Conservation (phyloP, 2,113 vertebrate genomes). For the Corvus hawaiiensis region DNA sequence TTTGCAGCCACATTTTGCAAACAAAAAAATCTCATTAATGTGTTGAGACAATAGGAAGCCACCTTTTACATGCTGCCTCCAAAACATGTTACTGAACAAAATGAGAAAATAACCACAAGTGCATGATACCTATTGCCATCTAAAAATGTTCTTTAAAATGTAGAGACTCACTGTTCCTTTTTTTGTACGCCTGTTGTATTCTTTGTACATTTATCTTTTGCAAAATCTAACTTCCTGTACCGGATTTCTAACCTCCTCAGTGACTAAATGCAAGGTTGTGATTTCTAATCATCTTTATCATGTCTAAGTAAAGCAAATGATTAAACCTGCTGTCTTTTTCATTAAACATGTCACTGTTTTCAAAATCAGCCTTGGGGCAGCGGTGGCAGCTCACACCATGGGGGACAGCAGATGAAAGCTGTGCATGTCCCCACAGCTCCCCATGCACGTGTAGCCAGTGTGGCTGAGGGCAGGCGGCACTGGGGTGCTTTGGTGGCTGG, state of each 20-base stretch:
- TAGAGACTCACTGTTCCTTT: neutral
- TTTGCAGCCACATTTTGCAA: neutral
- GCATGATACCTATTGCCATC: neutral
- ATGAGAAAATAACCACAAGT: neutral
- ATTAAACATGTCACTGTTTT: neutral
- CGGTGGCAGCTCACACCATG: neutral
- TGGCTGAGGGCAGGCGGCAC: neutral
- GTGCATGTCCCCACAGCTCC: neutral
- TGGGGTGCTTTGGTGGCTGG: neutral
- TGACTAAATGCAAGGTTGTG: neutral
- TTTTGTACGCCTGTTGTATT: neutral
- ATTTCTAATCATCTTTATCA: neutral
- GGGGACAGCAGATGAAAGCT: neutral
- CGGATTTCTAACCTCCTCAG: neutral
- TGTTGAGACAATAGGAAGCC: neutral
- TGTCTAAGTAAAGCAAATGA: neutral
- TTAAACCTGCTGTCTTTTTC: neutral
- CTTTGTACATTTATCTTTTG: neutral
- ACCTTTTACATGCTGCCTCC: neutral
- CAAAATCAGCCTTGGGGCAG: neutral
- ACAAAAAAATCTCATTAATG: neutral
- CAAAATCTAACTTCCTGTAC: neutral
- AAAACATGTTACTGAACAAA: neutral
- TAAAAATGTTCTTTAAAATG: neutral
- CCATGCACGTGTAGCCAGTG: accelerated